phyloP scores from a whole-genome alignment of 2,888 invertebrate species.

The Lasioglossum oenotherae region DNA sequence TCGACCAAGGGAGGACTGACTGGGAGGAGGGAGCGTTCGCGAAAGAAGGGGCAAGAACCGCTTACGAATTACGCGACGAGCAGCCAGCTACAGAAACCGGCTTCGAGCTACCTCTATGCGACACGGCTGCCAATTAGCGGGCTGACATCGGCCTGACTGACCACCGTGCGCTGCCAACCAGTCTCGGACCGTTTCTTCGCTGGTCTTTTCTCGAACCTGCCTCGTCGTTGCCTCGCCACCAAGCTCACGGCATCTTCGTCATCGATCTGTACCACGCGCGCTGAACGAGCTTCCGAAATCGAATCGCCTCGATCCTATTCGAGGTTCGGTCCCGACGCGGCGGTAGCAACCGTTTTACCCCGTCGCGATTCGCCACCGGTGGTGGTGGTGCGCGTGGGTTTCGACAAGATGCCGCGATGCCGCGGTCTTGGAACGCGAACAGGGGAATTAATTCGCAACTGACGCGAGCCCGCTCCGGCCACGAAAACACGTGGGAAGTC shows the following conservation, averaged over 20 bases:
- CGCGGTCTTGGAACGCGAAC: constrained; percentile 2
- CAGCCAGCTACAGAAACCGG: constrained; percentile 80
- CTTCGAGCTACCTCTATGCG: constrained; percentile 80
- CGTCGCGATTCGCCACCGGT: neutral
- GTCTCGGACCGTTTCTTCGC: constrained; percentile 62
- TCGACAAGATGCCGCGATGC: constrained; percentile 13
- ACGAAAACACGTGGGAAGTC: constrained; percentile 33
- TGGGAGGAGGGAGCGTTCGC: constrained; percentile 31
- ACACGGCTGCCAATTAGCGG: constrained; percentile 84
- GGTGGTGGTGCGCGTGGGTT: constrained; percentile 18
- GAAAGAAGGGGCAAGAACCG: constrained; percentile 76
- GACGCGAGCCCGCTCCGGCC: constrained; percentile 18
- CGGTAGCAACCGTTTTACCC: neutral
- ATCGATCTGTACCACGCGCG: constrained; percentile 28
- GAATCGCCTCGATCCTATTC: neutral
- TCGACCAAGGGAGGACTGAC: constrained; percentile 35
- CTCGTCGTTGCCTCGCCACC: constrained; percentile 30
- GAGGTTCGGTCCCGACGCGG: neutral
- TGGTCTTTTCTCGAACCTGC: constrained; percentile 60
- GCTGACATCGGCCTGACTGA: constrained; percentile 83
- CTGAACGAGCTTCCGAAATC: neutral
- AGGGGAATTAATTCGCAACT: constrained; percentile 28
- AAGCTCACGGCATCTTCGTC: constrained; percentile 43
- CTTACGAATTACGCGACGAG: constrained; percentile 83
- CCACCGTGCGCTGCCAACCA: constrained; percentile 78